Base-by-base conservation (phyloP, 1,140 invertebrate species). In the Drosophila bipectinata region DNA sequence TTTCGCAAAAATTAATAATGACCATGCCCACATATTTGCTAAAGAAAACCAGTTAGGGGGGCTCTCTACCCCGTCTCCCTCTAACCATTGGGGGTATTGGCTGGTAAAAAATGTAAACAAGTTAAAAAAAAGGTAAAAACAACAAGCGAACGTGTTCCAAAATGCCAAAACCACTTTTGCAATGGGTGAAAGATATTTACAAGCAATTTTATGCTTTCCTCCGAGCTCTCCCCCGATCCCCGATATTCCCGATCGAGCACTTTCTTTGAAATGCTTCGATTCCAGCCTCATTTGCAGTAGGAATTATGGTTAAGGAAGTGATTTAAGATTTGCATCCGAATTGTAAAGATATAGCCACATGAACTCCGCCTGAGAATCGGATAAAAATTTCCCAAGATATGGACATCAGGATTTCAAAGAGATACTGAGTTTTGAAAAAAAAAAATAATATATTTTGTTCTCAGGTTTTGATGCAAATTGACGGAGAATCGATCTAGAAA, bases 181-280 rank as follows among this genome's bases (percentile, higher is more conserved):
- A 68, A 68, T 66, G 39, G 63, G 45, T 71, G 56, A 75, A 76
- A 71, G 58, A 61, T 68, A 68, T 64, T 68, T 64, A 52, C 64
- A 68, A 63, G 34, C 59, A 53, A 68, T 64, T 66, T 66, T 56
- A 41, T 68, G 47, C 49, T 64, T 64, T 64, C 32, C 30, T 10
- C 28, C 26, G 10, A 37, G 10, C 34, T n/a, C 34, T 21, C 24
- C 57, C 39, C 21, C 14, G 0, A 52, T 15, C 37, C 47, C 53
- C 1, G 30, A 59, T 52, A 14, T 44, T 18, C 6, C 57, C 57
- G 12, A 5, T 44, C 34, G 10, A 32, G 4, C 34, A 37, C 34
- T 39, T 55, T 32, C 18, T 37, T 49, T 10, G 10, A n/a, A 10
- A 10, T 37, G 34, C 34, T 37, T 37, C 4, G 34, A n/a, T 37